phyloP scores from a whole-genome alignment of 2,113 vertebrate species.

The Romanogobio albipinnatus region DNA sequence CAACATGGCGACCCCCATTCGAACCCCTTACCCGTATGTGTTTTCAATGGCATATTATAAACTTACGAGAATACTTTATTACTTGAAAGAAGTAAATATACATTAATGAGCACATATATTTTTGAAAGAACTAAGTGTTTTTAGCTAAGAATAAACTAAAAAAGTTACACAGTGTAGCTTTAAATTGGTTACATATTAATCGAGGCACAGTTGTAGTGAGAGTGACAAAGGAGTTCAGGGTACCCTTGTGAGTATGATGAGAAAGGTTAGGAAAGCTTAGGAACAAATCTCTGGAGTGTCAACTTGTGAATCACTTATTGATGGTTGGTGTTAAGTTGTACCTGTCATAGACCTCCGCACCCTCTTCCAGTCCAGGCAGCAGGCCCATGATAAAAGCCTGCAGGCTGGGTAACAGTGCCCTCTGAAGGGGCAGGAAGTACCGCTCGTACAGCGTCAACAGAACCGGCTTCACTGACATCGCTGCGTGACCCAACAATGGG shows the following conservation, averaged over 20 bases:
- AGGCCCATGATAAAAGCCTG: constrained; percentile 94
- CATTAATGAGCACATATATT: no score
- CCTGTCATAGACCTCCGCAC: constrained; percentile 95
- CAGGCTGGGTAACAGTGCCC: constrained; percentile 90
- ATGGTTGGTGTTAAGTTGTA: constrained; percentile 58
- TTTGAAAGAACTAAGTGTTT: no score
- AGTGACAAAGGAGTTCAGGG: background rate
- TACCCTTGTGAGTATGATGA: background rate
- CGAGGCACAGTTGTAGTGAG: background rate
- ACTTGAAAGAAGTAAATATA: no score
- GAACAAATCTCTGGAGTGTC: background rate
- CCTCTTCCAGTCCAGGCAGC: constrained; percentile 94
- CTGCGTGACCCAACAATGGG: constrained; percentile 89
- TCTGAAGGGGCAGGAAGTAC: constrained; percentile 95
- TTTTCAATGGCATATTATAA: no score
- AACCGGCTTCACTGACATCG: constrained; percentile 92
- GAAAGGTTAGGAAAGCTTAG: background rate
- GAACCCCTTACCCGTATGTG: no score
- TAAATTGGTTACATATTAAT: background rate
- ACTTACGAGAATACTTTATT: no score
- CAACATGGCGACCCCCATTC: no score
- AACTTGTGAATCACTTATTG: constrained; percentile 3
- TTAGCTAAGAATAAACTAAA: no score
- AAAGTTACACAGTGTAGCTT: no score
- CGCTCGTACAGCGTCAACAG: constrained; percentile 92